A percentile compares a stretch with the other conserved stretches of the same genome.
Conservation (phyloP, 2,888 invertebrate genomes). For the Drosophila gaucha region DNA sequence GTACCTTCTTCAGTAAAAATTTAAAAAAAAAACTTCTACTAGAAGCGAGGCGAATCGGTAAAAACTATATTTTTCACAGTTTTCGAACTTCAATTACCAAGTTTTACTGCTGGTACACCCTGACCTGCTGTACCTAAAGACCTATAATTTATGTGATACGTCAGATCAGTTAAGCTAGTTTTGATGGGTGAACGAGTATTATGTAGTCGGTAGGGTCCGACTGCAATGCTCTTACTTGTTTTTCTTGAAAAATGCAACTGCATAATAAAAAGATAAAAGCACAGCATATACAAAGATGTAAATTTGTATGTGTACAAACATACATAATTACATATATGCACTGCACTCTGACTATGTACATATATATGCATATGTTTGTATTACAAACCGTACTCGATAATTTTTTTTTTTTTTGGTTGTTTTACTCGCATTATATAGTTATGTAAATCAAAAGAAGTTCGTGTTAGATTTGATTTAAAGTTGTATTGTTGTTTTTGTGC, state of each 20-base stretch:
- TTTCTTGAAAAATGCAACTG: constrained; percentile 66
- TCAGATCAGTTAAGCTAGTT: too few relatives aligned
- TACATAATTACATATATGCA: neutral
- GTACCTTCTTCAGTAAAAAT: too few relatives aligned
- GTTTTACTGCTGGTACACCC: too few relatives aligned
- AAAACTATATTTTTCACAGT: too few relatives aligned
- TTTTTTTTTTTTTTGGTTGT: too few relatives aligned
- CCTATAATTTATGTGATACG: too few relatives aligned
- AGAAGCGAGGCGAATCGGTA: too few relatives aligned
- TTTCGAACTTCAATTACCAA: too few relatives aligned
- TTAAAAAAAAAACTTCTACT: too few relatives aligned
- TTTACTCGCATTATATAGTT: constrained; percentile 19
- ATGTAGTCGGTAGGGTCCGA: neutral
- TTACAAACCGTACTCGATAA: constrained; percentile 19
- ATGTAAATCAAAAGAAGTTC: constrained; percentile 54
- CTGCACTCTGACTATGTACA: neutral
- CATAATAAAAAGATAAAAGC: constrained; percentile 60
- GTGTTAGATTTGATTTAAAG: constrained; percentile 46
- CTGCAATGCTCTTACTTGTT: constrained; percentile 10
- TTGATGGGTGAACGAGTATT: neutral
- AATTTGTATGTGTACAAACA: neutral
- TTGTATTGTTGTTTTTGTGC: constrained; percentile 53
- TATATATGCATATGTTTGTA: constrained; percentile 25
- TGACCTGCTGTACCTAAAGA: too few relatives aligned
- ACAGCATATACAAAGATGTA: constrained; percentile 33